Base-by-base conservation (phyloP, 2,888 invertebrate species). In the Rhagonycha fulva region DNA sequence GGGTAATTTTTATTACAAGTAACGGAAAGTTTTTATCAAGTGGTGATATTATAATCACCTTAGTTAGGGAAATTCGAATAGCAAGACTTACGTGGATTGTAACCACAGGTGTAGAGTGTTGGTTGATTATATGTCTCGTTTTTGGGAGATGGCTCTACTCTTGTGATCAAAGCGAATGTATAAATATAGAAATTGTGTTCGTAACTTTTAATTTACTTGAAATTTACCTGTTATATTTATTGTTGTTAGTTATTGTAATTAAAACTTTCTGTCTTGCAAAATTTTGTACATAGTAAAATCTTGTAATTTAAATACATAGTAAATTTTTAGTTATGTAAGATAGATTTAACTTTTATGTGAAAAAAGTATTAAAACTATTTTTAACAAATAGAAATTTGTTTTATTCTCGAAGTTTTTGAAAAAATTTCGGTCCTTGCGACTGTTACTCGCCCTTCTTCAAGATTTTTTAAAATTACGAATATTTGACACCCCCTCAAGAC, bases 221-320 rank as follows among this genome's bases (percentile, higher is more conserved):
- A 76, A 78, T 70, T 74, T 75, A 77, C 79, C 76, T 79, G 79
- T 80, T 81, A 76, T 81, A 80, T 80, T 81, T 81, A 81, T 81
- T 80, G 77, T 79, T 81, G 79, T 80, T 79, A 79, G 71, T 77
- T 78, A 74, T 77, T 72, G 75, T 80, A 80, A 73, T 76, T 74
- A 71, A 77, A 71, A 63, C 63, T 68, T 70, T 77, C 32, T 60
- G 30, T 14, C 9, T 70, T 71, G 74, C 67, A 71, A 74, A 24
- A 63, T 74, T 68, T 69, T 70, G 67, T 74, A 75, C 30, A 70
- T 75, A 72, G 60, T 66, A n/a, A 47, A 47, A 47, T 47, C 47
- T 12, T 47, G n/a, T 66, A 23, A 66, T 62, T 66, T 24, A 24
- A 66, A 26, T 19, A 19, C 12, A 61, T 66, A 66, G 63, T 24